Evolutionary conservation across 2,113 vertebrate genomes (phyloP).

Genomic region (Pterophyllum scalare): DNA sequence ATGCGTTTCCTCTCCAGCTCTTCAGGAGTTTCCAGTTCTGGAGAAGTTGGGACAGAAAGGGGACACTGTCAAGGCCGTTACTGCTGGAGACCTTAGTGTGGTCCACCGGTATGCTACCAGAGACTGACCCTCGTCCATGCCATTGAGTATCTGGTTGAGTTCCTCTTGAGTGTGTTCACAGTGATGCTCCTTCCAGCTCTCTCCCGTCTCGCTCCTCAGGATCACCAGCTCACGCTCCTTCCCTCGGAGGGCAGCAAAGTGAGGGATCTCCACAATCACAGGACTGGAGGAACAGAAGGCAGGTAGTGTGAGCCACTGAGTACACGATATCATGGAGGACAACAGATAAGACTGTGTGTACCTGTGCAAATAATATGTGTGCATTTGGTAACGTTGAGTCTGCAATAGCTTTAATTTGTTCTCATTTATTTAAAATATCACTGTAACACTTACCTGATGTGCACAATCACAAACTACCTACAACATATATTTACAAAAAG

Average conservation of each 20-base stretch:
- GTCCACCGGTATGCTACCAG: background rate
- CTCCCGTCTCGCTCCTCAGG: constrained; percentile 94
- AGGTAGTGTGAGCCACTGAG: background rate
- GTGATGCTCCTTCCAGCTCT: constrained; percentile 98
- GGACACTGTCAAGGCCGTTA: background rate
- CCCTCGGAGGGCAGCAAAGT: constrained; percentile 95
- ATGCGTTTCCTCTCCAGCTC: constrained; percentile 95
- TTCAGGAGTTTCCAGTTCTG: constrained; percentile 92
- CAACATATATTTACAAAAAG: constrained; percentile 11
- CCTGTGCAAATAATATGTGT: background rate
- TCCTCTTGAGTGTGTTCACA: constrained; percentile 95
- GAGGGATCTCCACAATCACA: constrained; percentile 98
- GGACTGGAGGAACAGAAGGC: constrained; percentile 80
- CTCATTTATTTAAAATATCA: background rate
- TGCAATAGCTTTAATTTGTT: too few relatives aligned
- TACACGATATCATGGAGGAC: background rate
- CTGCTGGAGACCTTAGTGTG: fast-evolving
- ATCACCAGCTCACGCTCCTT: constrained; percentile 96
- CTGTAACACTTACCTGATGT: constrained; percentile 45
- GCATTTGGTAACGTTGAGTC: background rate
- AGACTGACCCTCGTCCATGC: constrained; percentile 93
- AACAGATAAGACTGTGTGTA: background rate
- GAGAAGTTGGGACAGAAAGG: background rate
- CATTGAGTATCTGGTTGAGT: constrained; percentile 95
- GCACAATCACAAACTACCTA: constrained; percentile 17